These are phyloP conservation scores for Cynopterus sphinx DNA, from an alignment of 2,797 vertebrate species.

Conservation along the genomic window DNA sequence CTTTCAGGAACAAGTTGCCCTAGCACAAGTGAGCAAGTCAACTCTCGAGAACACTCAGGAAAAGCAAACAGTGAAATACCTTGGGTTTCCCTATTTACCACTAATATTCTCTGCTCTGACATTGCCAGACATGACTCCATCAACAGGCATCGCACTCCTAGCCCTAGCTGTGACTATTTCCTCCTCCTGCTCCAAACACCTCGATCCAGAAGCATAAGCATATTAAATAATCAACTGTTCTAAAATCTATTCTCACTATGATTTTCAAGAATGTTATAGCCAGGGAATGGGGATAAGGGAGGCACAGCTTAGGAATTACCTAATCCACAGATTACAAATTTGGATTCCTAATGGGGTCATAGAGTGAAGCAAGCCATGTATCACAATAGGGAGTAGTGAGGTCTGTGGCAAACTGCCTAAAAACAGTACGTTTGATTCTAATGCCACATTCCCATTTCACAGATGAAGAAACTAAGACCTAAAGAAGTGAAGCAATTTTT, in stretches of 20 bases:
- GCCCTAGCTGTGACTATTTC: neutral
- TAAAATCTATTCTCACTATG: neutral
- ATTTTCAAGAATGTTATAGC: neutral
- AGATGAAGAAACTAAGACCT: neutral
- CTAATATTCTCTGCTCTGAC: neutral
- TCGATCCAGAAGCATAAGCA: neutral
- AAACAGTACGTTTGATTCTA: neutral
- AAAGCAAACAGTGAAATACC: neutral
- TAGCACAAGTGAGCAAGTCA: conserved; percentile 16
- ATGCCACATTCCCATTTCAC: conserved; percentile 12
- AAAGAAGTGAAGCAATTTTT: neutral
- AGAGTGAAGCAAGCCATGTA: neutral
- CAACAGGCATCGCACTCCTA: neutral
- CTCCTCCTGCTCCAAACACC: neutral
- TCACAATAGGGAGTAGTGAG: neutral
- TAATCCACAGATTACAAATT: neutral
- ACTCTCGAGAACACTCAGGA: neutral
- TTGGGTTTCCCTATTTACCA: neutral
- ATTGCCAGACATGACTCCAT: neutral
- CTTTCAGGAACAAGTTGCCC: conserved; percentile 30
- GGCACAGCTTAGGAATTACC: neutral
- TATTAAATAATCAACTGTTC: neutral
- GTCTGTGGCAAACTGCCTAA: neutral
- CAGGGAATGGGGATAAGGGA: too few relatives aligned
- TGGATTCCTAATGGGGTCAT: neutral